Evolutionary conservation across 2,113 vertebrate genomes (phyloP).

Genomic region (Percopsis transmontana): DNA sequence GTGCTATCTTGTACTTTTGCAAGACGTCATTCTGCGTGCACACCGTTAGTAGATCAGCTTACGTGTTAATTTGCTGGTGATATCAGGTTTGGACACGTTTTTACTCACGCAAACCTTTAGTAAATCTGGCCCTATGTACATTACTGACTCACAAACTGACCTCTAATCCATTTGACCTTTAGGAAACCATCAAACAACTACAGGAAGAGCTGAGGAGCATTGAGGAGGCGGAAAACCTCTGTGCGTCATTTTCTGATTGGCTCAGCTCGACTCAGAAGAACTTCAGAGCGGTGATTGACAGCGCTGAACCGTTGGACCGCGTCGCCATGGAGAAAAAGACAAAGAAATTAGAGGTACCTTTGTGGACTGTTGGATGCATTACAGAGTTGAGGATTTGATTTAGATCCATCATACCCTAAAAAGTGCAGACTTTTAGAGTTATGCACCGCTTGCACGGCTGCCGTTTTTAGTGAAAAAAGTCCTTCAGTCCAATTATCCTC

Average conservation of each 20-base stretch:
- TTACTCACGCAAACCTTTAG: too few relatives aligned
- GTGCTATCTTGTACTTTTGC: too few relatives aligned
- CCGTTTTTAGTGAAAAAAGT: conserved; percentile 17
- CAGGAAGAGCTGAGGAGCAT: conserved; percentile 89
- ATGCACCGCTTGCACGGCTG: conserved; percentile 21
- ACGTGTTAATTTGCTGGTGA: too few relatives aligned
- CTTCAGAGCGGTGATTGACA: conserved; percentile 79
- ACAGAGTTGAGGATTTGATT: too few relatives aligned
- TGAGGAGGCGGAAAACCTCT: conserved; percentile 86
- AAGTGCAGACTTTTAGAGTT: not conserved
- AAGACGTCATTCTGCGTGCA: too few relatives aligned
- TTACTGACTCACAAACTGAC: not conserved
- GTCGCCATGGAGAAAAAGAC: conserved; percentile 86
- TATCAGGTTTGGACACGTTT: too few relatives aligned
- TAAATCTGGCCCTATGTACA: too few relatives aligned
- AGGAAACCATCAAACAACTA: conserved; percentile 92
- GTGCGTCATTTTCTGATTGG: conserved; percentile 87
- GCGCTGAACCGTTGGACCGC: conserved; percentile 82
- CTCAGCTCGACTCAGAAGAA: conserved; percentile 82
- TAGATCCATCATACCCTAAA: not conserved
- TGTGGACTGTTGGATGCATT: not conserved
- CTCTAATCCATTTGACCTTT: conserved; percentile 10
- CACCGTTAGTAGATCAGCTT: too few relatives aligned
- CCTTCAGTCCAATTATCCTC: conserved; percentile 28
- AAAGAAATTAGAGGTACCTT: conserved; percentile 88